These are phyloP conservation scores for Myotis daubentonii DNA, from an alignment of 2,797 vertebrate genomes.

Conservation along the genomic window DNA sequence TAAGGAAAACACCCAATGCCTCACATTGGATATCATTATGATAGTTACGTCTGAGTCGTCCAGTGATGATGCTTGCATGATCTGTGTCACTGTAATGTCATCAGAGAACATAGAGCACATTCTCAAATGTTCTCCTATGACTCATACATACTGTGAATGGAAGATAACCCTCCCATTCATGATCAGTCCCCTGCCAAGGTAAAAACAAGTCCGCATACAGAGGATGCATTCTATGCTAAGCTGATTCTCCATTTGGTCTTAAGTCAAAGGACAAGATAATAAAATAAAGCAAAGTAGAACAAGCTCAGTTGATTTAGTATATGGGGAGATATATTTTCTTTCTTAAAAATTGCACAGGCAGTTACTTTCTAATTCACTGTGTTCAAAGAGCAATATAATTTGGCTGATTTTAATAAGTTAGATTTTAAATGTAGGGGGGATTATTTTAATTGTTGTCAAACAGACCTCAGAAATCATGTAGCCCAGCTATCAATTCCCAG, in stretches of 20 bases:
- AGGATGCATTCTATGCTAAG: background rate
- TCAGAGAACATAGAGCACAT: background rate
- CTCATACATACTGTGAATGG: background rate
- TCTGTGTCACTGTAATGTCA: background rate
- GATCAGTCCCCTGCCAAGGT: no score
- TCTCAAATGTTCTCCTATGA: background rate
- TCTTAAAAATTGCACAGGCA: background rate
- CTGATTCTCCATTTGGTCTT: background rate
- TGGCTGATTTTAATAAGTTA: background rate
- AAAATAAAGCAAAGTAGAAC: background rate
- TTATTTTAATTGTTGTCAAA: background rate
- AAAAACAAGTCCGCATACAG: background rate
- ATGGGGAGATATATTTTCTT: background rate
- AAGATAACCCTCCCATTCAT: background rate
- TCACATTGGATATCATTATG: background rate
- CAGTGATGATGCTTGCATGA: background rate
- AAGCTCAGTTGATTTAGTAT: background rate
- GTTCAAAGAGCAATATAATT: background rate
- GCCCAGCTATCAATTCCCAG: background rate
- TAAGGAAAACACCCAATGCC: background rate
- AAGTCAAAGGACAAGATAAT: slow-evolving; percentile 10
- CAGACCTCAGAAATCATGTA: background rate
- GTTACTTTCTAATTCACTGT: background rate
- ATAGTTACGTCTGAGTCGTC: background rate
- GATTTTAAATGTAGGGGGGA: background rate